Evolutionary conservation across 2,888 invertebrate genomes (phyloP).

Genomic region (Nomada fucata): DNA sequence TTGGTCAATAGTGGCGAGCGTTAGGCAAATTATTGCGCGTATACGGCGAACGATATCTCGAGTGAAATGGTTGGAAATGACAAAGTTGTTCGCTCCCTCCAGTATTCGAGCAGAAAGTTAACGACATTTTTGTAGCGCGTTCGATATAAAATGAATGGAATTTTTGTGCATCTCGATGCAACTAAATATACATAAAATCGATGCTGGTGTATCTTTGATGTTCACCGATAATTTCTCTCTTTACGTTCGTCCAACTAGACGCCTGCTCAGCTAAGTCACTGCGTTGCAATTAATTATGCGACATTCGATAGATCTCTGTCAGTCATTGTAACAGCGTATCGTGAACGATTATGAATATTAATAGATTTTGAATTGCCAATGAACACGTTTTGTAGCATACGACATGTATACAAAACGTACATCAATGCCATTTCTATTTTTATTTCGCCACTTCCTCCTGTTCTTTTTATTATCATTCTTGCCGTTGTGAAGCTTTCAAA

Average conservation of each 20-base stretch:
- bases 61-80: too few species aligned
- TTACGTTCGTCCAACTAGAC: background rate
- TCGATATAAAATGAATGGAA: too few species aligned
- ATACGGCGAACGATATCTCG: too few species aligned
- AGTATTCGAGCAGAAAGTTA: too few species aligned
- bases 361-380: slow-evolving; percentile 61
- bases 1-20: background rate
- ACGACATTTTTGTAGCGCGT: too few species aligned
- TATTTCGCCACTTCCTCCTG: background rate
- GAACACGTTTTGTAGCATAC: slow-evolving; percentile 55
- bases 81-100: too few species aligned
- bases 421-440: slow-evolving; percentile 43
- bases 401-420: slow-evolving; percentile 51
- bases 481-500: too few species aligned
- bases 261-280: background rate
- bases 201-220: too few species aligned
- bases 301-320: slow-evolving; percentile 62
- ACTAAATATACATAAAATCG: too few species aligned
- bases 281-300: slow-evolving; percentile 32
- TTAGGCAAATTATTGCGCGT: too few species aligned
- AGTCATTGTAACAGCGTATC: slow-evolving; percentile 62
- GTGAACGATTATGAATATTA: slow-evolving; percentile 68
- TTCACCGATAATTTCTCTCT: background rate
- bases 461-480: background rate
- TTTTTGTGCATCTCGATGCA: too few species aligned